Percentiles rank a stretch among this genome's conserved stretches.
Evolutionary conservation across 2,797 vertebrate genomes (phyloP).

Genomic region (Sebastes nivosus): DNA sequence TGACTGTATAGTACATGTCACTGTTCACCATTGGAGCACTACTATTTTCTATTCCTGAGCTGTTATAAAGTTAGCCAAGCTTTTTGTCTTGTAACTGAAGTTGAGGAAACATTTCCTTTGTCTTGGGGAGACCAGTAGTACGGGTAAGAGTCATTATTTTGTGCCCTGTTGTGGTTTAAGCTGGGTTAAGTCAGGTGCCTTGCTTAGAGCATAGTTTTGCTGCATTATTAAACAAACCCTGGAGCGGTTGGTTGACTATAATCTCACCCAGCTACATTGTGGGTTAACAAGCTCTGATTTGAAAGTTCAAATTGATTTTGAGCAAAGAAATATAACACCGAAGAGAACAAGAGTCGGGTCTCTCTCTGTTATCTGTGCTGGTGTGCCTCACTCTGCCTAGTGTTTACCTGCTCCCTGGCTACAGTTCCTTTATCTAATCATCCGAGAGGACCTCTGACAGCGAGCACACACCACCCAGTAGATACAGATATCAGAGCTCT

Average conservation of each 20-base stretch:
- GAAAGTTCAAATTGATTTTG: background rate
- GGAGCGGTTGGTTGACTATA: background rate
- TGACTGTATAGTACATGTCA: no score
- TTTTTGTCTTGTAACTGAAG: background rate
- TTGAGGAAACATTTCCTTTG: background rate
- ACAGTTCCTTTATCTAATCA: conserved; percentile 37
- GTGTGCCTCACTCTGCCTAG: background rate
- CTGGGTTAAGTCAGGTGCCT: background rate
- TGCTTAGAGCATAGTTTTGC: background rate
- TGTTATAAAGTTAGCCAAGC: background rate
- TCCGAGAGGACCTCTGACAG: conserved; percentile 40
- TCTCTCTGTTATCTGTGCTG: background rate
- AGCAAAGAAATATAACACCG: background rate
- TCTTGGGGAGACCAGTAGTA: fast-evolving
- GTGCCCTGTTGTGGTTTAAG: background rate
- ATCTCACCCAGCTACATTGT: background rate
- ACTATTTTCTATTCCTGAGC: background rate
- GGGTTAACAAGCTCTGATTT: background rate
- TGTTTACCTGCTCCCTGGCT: conserved; percentile 16
- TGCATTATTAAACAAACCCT: conserved; percentile 15
- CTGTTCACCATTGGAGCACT: no score
- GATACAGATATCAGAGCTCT: conserved; percentile 25
- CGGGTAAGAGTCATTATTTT: background rate
- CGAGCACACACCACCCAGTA: conserved; percentile 11
- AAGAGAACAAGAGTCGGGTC: background rate